phyloP scores from a whole-genome alignment of 92 coral and sea anemone genomes.

The Bergia puertoricense region DNA sequence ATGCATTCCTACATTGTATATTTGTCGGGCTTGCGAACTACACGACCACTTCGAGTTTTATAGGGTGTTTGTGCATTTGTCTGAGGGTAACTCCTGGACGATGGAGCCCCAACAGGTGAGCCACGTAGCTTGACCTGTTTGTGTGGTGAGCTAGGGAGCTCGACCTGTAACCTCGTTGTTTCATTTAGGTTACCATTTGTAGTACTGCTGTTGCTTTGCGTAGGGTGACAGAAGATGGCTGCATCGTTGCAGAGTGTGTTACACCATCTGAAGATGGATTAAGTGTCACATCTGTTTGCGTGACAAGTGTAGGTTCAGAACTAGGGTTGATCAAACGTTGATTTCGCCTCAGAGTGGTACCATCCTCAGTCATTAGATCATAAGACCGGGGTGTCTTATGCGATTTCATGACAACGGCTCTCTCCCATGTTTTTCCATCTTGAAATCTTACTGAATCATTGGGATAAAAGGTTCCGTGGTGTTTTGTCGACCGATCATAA shows the following conservation, averaged over 20 bases:
- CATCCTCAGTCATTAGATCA: neutral
- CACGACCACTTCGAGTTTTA: neutral
- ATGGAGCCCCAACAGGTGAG: neutral
- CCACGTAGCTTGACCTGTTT: neutral
- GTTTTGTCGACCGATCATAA: too few species aligned
- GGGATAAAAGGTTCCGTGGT: too few species aligned
- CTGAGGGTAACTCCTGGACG: neutral
- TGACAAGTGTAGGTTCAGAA: neutral
- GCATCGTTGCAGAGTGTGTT: neutral
- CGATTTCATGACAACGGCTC: neutral
- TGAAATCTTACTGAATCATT: neutral
- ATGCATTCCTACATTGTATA: neutral
- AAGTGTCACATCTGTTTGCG: neutral
- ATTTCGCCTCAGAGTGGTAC: neutral
- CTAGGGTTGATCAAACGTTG: neutral
- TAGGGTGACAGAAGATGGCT: neutral
- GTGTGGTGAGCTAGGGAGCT: neutral
- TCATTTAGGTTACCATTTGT: neutral
- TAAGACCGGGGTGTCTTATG: neutral
- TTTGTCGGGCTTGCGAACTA: neutral
- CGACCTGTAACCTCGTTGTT: neutral
- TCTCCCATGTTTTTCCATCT: neutral
- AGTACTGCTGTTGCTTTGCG: neutral
- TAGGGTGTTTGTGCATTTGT: neutral
- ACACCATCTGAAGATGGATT: neutral